These are phyloP conservation scores for Drosophila varians DNA, from an alignment of 1,140 invertebrate species.

Conservation along the genomic window DNA sequence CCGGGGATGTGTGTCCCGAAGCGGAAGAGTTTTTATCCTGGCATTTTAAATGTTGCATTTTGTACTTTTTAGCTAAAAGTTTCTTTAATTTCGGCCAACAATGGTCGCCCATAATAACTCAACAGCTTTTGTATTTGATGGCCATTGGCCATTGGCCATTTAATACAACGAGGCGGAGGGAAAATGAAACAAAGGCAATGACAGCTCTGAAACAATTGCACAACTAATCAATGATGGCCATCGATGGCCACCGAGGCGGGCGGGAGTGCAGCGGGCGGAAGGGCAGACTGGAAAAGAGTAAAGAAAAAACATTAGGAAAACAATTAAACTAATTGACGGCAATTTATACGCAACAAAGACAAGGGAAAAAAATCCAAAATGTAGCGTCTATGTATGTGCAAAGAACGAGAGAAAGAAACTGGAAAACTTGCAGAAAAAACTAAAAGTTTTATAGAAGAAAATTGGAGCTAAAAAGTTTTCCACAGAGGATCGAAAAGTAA, in stretches of 20 bases:
- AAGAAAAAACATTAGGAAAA: slow-evolving; percentile 55
- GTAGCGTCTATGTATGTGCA: neutral
- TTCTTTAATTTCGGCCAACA: slow-evolving; percentile 18
- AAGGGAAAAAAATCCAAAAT: too few relatives aligned
- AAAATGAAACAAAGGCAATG: slow-evolving; percentile 34
- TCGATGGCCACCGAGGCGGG: slow-evolving; percentile 31
- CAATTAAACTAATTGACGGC: slow-evolving; percentile 78
- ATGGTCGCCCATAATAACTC: slow-evolving; percentile 31
- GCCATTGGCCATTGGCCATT: slow-evolving; percentile 19
- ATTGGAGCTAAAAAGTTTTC: slow-evolving; percentile 64
- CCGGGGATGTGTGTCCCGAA: slow-evolving; percentile 7
- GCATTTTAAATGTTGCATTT: neutral
- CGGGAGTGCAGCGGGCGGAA: slow-evolving; percentile 7
- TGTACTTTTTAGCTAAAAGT: neutral
- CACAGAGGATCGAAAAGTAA: slow-evolving; percentile 49
- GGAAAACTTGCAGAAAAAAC: slow-evolving; percentile 24
- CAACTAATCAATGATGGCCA: slow-evolving; percentile 68
- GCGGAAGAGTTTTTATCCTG: neutral
- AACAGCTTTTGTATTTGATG: slow-evolving; percentile 37
- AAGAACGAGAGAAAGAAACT: neutral
- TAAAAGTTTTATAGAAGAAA: slow-evolving; percentile 59
- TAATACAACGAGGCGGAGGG: slow-evolving; percentile 6
- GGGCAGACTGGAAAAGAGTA: neutral
- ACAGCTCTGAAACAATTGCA: slow-evolving; percentile 55
- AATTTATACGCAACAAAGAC: slow-evolving; percentile 73